Percentiles rank a stretch among this genome's conserved stretches.
Evolutionary conservation across 2,797 vertebrate genomes (phyloP).

Genomic region (Poecilia gillii): DNA sequence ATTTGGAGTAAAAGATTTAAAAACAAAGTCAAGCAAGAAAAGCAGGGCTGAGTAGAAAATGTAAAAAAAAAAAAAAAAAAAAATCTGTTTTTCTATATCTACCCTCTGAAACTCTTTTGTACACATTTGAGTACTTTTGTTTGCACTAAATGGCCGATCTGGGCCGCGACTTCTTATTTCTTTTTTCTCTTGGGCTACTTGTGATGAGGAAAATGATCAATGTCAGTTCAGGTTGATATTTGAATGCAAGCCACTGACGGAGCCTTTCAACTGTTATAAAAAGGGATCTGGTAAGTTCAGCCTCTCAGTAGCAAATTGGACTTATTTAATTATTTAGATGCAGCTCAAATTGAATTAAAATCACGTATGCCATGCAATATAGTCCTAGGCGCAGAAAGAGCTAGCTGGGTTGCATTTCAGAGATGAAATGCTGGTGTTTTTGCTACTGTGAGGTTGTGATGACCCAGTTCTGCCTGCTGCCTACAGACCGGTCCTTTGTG

Average conservation of each 20-base stretch:
- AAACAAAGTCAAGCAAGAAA: conserved; percentile 32
- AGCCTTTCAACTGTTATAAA: conserved; percentile 74
- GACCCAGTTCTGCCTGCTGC: conserved; percentile 69
- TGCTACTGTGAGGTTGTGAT: conserved; percentile 62
- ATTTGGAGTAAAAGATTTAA: conserved; percentile 29
- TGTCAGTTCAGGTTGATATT: conserved; percentile 77
- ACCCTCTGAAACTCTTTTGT: conserved; percentile 77
- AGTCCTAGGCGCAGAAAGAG: not conserved
- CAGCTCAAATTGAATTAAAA: conserved; percentile 9
- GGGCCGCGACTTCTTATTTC: conserved; percentile 70
- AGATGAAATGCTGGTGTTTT: conserved; percentile 29
- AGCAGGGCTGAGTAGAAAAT: conserved; percentile 36
- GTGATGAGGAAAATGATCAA: conserved; percentile 67
- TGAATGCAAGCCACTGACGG: conserved; percentile 81
- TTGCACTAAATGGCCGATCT: conserved; percentile 80
- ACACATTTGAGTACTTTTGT: conserved; percentile 80
- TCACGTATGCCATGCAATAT: not conserved
- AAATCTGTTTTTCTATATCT: conserved; percentile 69
- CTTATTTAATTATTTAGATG: not conserved
- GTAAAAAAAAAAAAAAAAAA: conserved; percentile 11
- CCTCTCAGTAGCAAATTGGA: conserved; percentile 57
- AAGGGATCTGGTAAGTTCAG: conserved; percentile 55
- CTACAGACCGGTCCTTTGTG: conserved; percentile 78
- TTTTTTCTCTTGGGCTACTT: conserved; percentile 69
- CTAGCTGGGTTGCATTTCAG: not conserved